Base-by-base conservation (phyloP, 2,888 invertebrate genomes). In the Drosophila conformis region DNA sequence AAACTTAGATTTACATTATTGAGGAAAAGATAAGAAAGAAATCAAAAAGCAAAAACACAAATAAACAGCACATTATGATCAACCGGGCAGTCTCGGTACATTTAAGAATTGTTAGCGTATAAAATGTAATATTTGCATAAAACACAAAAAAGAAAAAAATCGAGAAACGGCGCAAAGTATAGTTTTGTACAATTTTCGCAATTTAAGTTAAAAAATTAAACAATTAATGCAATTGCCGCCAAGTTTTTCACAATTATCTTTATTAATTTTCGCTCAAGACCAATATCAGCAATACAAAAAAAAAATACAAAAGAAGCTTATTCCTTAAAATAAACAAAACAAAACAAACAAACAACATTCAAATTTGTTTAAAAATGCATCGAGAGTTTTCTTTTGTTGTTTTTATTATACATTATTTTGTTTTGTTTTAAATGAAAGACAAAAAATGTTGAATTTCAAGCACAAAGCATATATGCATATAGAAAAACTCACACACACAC, bases 141-240 rank as follows among this genome's bases (percentile, higher is more conserved):
- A 59, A 72, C 48, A 62, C 27, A 52, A 62, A 61, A 64, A 27
- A 27, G 3, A 27, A 3, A 57, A 48, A 36, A 61, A 53, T 46
- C 27, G 51, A 63, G 65, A 58, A 69, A 73, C 52, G 80, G 75
- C 78, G 78, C 80, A 80, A 85, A 76, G 62, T 88, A 88, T 86
- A 59, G 79, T 89, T 91, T 88, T 91, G 88, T 86, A 91, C 74
- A 91, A 91, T 78, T 87, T 88, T 83, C 78, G 82, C 73, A 86
- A 84, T 81, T 89, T 82, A 79, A 78, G 80, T 91, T 88, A 69
- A 65, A 29, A 18, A 61, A 69, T 69, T 54, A 67, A 80, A 77
- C 68, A 86, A 75, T 71, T 78, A 74, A 74, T 77, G 79, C 82
- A 79, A 77, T 85, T 73, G 77, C 58, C 78, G 78, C 73, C 82